phyloP scores from a whole-genome alignment of 2,888 invertebrate genomes.

The Melitaea athalia region DNA sequence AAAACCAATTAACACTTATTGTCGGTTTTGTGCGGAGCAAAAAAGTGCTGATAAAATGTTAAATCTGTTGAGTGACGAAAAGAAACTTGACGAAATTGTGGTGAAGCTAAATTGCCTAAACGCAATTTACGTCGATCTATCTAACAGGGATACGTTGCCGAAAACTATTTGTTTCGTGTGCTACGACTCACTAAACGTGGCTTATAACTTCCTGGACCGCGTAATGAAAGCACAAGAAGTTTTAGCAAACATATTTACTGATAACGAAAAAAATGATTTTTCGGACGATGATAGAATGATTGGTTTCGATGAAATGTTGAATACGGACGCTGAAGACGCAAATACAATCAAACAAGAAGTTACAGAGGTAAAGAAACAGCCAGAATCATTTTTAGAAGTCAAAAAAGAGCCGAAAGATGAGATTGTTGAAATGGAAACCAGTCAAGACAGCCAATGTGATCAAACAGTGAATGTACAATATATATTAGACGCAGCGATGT shows the following conservation, averaged over 20 bases:
- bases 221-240: constrained; percentile 61
- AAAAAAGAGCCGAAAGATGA: constrained; percentile 67
- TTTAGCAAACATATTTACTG: constrained; percentile 50
- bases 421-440: constrained; percentile 39
- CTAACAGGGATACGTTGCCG: constrained; percentile 54
- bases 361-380: constrained; percentile 31
- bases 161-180: constrained; percentile 70
- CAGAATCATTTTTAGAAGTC: constrained; percentile 47
- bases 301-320: constrained; percentile 53
- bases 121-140: constrained; percentile 65
- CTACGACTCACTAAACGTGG: constrained; percentile 64
- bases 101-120: constrained; percentile 63
- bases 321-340: constrained; percentile 19
- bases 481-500: constrained; percentile 63
- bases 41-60: constrained; percentile 59
- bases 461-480: constrained; percentile 61
- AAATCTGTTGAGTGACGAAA: constrained; percentile 48
- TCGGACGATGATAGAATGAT: constrained; percentile 57
- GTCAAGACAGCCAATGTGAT: constrained; percentile 32
- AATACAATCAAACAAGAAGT: constrained; percentile 39
- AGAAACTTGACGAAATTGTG: constrained; percentile 56
- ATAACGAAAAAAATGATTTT: constrained; percentile 47
- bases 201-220: constrained; percentile 61
- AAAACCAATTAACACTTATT: constrained; percentile 55
- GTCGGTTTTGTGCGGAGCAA: constrained; percentile 67